phyloP scores from a whole-genome alignment of 2,113 vertebrate genomes.

The Phylloscopus whistleri region DNA sequence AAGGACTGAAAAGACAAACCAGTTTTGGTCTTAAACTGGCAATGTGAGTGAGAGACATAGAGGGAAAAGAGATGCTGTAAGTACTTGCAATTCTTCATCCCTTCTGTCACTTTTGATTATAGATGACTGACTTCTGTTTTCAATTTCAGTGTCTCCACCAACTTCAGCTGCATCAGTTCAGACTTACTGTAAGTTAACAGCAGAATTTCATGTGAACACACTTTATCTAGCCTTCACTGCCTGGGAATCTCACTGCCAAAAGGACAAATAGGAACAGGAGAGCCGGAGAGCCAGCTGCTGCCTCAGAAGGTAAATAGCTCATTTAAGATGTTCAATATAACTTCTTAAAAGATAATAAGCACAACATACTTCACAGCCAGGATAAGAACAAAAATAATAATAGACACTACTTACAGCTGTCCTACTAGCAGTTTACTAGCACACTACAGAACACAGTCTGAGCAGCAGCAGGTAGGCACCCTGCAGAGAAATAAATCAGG shows the following conservation, averaged over 20 bases:
- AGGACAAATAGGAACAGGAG: background rate
- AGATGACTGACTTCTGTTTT: slow-evolving; percentile 15
- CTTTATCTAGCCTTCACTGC: background rate
- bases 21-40: background rate
- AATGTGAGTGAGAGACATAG: background rate
- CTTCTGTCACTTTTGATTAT: slow-evolving; percentile 22
- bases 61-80: background rate
- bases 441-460: background rate
- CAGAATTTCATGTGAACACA: background rate
- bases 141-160: background rate
- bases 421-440: background rate
- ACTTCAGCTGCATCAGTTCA: background rate
- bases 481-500: background rate
- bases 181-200: background rate
- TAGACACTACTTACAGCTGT: background rate
- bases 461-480: background rate
- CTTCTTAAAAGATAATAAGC: background rate
- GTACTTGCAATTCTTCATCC: background rate
- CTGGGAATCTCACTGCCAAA: background rate
- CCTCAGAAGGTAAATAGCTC: background rate
- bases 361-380: background rate
- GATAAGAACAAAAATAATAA: background rate
- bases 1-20: background rate
- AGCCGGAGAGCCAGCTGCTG: background rate
- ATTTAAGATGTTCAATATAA: background rate